phyloP scores from a whole-genome alignment of 2,888 invertebrate species.

The Eretmocerus hayati region DNA sequence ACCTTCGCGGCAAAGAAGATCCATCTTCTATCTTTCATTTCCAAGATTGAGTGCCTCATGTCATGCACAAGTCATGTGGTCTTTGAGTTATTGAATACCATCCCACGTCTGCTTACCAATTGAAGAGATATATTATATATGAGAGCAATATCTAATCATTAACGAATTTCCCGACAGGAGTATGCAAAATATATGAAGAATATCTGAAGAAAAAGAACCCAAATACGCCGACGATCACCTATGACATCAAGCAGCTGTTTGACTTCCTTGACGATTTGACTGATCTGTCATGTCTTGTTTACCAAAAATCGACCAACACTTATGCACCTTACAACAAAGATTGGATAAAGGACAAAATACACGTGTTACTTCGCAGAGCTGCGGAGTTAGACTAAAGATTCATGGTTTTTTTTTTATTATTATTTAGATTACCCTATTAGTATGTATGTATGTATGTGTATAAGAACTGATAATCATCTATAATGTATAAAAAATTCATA shows the following conservation, averaged over 20 bases:
- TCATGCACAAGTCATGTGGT: too few species aligned
- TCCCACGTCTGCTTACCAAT: too few species aligned
- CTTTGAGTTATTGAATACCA: too few species aligned
- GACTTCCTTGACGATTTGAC: slow-evolving; percentile 95
- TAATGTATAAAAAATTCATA: neutral
- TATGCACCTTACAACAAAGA: slow-evolving; percentile 99
- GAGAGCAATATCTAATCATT: too few species aligned
- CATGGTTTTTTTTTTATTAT: slow-evolving; percentile 6
- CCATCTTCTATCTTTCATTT: too few species aligned
- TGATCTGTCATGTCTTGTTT: slow-evolving; percentile 93
- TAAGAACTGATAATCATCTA: neutral
- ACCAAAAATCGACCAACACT: slow-evolving; percentile 89
- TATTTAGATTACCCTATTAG: too few species aligned
- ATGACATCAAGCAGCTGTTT: slow-evolving; percentile 95
- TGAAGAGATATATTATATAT: too few species aligned
- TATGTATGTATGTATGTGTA: neutral
- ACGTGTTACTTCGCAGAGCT: slow-evolving; percentile 87
- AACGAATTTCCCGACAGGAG: slow-evolving; percentile 50
- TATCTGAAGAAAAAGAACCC: slow-evolving; percentile 94
- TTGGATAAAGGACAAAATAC: slow-evolving; percentile 99
- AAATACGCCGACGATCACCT: slow-evolving; percentile 92
- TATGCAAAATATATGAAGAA: slow-evolving; percentile 98
- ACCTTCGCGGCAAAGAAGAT: too few species aligned
- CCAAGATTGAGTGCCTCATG: too few species aligned
- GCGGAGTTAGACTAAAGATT: slow-evolving; percentile 54